Base-by-base conservation (phyloP, 2,888 invertebrate genomes). In the Dryadula phaetusa region DNA sequence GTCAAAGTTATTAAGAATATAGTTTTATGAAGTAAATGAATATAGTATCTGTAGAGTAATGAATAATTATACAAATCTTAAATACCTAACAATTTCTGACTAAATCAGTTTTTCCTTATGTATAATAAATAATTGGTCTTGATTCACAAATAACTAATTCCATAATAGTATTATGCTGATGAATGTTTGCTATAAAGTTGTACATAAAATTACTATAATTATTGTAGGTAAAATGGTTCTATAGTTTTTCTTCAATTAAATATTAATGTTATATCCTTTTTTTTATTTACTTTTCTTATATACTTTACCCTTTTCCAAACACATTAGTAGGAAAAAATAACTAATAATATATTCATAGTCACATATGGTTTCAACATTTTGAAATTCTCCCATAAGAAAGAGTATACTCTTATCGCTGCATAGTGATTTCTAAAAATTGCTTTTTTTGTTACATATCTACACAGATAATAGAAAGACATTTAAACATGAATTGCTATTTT, bases 141-240 rank as follows among this genome's bases (percentile, higher is more conserved):
- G 10, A 8, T 25, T 12, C 14, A 49, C n/a, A 42, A 58, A 18
- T 58, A 14, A 6, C 46, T 22, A 20, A 47, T 60, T 40, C 58
- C 58, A 16, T 25, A 63, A 67, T 66, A 79, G 77, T 81, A 80
- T 80, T 79, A 81, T 72, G 56, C 64, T 64, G 46, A 62, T 54
- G 22, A 72, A 76, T 77, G 69, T 77, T 76, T 72, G 72, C 75
- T 76, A 72, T 70, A 75, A 58, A 79, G n/a, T 80, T 86, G 84
- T 86, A 84, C 76, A 85, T 84, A 86, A 81, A 78, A 75, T 77
- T 77, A 78, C 58, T 74, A 71, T 77, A 76, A 75, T 75, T 77
- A 76, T 74, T 79, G 82, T 84, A 83, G 82, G 77, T 85, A 84
- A 82, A 86, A 85, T 83, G 85, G 85, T 86, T 88, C 87, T 85